Evolutionary conservation across 2,888 invertebrate species (phyloP).

Genomic region (Callyntrura sp.): DNA sequence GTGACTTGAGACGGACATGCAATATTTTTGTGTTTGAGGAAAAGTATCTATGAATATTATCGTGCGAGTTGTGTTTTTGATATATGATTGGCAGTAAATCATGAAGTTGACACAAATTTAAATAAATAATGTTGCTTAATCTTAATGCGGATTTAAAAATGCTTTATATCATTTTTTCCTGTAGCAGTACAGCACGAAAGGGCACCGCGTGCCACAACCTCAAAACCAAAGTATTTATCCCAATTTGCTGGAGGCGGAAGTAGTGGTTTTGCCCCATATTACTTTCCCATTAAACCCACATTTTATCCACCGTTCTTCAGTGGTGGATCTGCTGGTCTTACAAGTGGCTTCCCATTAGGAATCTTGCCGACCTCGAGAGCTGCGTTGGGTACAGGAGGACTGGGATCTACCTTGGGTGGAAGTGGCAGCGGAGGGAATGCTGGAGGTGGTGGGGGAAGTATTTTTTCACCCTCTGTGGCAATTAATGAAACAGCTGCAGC

Average conservation of each 20-base stretch:
- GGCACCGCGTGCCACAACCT: constrained; percentile 89
- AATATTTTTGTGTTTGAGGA: background rate
- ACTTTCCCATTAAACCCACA: constrained; percentile 81
- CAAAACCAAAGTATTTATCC: constrained; percentile 82
- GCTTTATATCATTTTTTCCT: constrained; percentile 82
- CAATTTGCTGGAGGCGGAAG: constrained; percentile 66
- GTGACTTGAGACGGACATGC: constrained; percentile 17
- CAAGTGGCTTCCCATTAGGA: constrained; percentile 60
- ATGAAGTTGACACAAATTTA: background rate
- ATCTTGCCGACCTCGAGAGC: constrained; percentile 27
- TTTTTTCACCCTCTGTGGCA: constrained; percentile 29
- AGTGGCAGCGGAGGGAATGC: constrained; percentile 84
- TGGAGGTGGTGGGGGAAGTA: constrained; percentile 48
- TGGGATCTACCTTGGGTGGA: constrained; percentile 24
- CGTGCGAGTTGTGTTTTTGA: too few relatives aligned
- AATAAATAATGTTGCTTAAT: background rate
- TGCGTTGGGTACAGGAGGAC: constrained; percentile 35
- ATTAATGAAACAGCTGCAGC: constrained; percentile 20
- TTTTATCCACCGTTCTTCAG: constrained; percentile 85
- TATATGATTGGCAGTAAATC: too few relatives aligned
- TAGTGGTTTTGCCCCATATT: constrained; percentile 78
- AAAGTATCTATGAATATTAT: background rate
- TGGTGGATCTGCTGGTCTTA: constrained; percentile 84
- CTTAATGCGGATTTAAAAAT: constrained; percentile 20
- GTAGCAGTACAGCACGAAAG: constrained; percentile 96